These are phyloP conservation scores for Amaurobius ferox DNA, from an alignment of 2,888 invertebrate genomes.

Conservation along the genomic window DNA sequence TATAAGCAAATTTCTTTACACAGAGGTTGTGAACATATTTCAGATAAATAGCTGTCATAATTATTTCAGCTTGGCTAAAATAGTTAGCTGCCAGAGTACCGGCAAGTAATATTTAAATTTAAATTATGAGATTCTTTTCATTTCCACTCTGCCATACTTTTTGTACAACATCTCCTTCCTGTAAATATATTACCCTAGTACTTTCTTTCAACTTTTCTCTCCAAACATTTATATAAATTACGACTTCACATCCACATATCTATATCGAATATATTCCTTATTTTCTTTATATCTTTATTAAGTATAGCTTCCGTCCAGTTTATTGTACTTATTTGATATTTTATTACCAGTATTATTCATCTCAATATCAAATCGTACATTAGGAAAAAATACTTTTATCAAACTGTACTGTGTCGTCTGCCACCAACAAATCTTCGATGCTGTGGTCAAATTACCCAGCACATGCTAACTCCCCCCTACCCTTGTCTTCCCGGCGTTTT, in stretches of 20 bases:
- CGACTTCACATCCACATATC: neutral
- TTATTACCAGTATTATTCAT: slow-evolving; percentile 1
- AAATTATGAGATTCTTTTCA: too few relatives aligned
- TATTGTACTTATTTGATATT: neutral
- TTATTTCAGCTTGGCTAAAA: too few relatives aligned
- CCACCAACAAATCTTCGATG: slow-evolving; percentile 14
- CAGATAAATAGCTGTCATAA: too few relatives aligned
- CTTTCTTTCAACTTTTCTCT: neutral
- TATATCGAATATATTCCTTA: neutral
- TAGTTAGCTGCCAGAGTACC: too few relatives aligned
- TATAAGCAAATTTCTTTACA: too few relatives aligned
- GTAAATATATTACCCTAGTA: too few relatives aligned
- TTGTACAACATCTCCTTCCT: too few relatives aligned
- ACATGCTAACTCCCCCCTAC: neutral
- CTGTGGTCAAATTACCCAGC: neutral
- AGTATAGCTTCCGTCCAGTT: neutral
- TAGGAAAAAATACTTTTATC: neutral
- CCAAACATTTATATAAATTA: neutral
- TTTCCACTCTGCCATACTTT: too few relatives aligned
- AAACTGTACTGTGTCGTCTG: too few relatives aligned
- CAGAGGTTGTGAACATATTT: too few relatives aligned
- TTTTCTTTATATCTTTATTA: neutral
- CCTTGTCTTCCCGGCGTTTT: neutral
- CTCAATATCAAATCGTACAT: neutral
- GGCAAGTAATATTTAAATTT: too few relatives aligned